Percentiles rank a stretch among this genome's conserved stretches.
These are phyloP conservation scores for Norana najaformis DNA, from an alignment of 2,888 invertebrate genomes.

Conservation along the genomic window DNA sequence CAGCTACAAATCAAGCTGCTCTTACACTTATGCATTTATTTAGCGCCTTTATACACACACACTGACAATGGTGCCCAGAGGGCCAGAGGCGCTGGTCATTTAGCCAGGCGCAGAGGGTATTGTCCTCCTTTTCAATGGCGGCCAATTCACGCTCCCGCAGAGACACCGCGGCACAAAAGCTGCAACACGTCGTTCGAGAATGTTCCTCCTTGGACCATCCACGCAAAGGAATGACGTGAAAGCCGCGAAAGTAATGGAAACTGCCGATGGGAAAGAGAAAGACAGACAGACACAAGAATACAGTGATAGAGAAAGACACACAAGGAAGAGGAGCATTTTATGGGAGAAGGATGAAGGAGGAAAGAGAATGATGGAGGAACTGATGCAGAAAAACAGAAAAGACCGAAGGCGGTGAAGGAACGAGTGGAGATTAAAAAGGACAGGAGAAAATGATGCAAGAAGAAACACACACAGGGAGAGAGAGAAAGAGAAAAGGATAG, in stretches of 20 bases:
- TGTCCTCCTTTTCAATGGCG: neutral
- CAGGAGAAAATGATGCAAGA: neutral
- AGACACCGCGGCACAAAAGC: neutral
- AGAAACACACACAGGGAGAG: neutral
- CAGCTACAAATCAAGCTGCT: neutral
- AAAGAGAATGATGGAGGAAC: neutral
- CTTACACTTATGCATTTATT: neutral
- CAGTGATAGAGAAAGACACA: neutral
- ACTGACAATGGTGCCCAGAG: neutral
- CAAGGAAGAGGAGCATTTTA: neutral
- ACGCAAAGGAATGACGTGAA: neutral
- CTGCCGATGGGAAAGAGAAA: neutral
- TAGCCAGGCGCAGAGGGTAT: neutral
- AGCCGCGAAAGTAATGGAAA: neutral
- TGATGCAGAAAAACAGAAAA: neutral
- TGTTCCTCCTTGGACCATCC: neutral
- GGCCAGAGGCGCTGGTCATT: neutral
- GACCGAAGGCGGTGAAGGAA: neutral
- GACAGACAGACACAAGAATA: neutral
- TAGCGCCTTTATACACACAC: neutral
- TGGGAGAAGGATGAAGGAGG: neutral
- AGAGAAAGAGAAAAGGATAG: neutral
- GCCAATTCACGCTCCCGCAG: neutral
- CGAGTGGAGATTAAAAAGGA: neutral
- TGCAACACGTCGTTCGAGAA: neutral